Conservation (phyloP, 2,888 invertebrate genomes). For the Eremobia ochroleuca region DNA sequence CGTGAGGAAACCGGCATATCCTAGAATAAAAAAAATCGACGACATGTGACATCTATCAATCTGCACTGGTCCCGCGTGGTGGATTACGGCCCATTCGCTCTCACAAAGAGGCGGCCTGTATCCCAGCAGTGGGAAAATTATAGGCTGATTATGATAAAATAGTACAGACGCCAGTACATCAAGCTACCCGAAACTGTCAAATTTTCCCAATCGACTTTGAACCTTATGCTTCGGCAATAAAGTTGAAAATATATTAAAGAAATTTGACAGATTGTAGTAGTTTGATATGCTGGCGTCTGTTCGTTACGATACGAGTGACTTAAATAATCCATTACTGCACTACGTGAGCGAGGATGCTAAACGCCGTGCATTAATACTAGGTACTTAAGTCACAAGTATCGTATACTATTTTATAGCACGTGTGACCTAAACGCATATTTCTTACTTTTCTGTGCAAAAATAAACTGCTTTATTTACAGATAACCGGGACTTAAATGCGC, state of each 20-base stretch:
- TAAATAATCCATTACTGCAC: no score
- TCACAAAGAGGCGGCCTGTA: neutral
- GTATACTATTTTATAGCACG: neutral
- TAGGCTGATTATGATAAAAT: neutral
- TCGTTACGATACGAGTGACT: no score
- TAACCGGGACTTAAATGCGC: neutral
- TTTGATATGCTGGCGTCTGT: no score
- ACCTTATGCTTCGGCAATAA: no score
- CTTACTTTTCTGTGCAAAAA: neutral
- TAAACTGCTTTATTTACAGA: neutral
- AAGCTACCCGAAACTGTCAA: no score
- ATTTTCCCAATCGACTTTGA: no score
- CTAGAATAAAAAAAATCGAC: neutral
- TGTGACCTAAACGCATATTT: neutral
- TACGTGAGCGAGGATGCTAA: no score
- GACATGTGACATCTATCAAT: neutral
- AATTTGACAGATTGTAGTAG: no score
- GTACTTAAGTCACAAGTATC: no score
- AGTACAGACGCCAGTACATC: no score
- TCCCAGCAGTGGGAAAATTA: neutral
- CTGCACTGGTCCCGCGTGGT: neutral
- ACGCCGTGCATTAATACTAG: no score
- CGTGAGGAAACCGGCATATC: neutral
- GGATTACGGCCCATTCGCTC: neutral
- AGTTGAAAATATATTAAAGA: no score